phyloP scores from a whole-genome alignment of 2,888 invertebrate genomes.

The Melieria crassipennis region DNA sequence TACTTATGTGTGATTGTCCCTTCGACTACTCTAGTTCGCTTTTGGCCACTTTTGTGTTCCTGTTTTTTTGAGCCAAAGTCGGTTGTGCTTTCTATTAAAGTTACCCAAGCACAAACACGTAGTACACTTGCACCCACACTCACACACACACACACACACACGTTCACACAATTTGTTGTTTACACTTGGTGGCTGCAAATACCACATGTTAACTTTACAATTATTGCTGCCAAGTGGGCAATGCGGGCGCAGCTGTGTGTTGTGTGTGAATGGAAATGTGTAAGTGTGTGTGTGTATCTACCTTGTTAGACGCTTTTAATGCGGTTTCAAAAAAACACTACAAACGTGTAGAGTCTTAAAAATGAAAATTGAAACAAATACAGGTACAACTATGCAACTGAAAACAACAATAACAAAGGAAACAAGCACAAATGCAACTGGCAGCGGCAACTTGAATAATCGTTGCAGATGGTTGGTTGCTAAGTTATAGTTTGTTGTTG shows the following conservation, averaged over 20 bases:
- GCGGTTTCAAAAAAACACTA: slow-evolving; percentile 40
- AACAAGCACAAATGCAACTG: slow-evolving; percentile 24
- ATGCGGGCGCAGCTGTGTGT: not conserved
- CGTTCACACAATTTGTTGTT: not conserved
- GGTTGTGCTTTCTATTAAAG: not conserved
- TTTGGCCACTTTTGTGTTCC: not conserved
- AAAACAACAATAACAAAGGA: slow-evolving; percentile 8
- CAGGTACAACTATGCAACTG: not conserved
- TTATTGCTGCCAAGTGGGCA: slow-evolving; percentile 8
- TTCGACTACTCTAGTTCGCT: not conserved
- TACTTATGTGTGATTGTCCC: not conserved
- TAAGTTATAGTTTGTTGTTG: slow-evolving; percentile 17
- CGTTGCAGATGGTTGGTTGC: slow-evolving; percentile 40
- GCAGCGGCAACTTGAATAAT: slow-evolving; percentile 38
- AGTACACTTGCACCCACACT: not conserved
- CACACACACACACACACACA: not conserved
- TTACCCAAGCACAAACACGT: not conserved
- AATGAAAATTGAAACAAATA: too few relatives aligned
- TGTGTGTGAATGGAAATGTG: too few relatives aligned
- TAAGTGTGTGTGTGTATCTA: not conserved
- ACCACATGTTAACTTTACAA: not conserved
- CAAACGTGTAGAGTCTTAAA: slow-evolving; percentile 6
- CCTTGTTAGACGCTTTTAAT: slow-evolving; percentile 42
- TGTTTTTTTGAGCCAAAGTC: slow-evolving; percentile 13
- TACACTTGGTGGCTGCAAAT: not conserved